A percentile compares a stretch with the other conserved stretches of the same genome.
These are phyloP conservation scores for Lepidonotus clava DNA, from an alignment of 2,888 invertebrate species.

Conservation along the genomic window DNA sequence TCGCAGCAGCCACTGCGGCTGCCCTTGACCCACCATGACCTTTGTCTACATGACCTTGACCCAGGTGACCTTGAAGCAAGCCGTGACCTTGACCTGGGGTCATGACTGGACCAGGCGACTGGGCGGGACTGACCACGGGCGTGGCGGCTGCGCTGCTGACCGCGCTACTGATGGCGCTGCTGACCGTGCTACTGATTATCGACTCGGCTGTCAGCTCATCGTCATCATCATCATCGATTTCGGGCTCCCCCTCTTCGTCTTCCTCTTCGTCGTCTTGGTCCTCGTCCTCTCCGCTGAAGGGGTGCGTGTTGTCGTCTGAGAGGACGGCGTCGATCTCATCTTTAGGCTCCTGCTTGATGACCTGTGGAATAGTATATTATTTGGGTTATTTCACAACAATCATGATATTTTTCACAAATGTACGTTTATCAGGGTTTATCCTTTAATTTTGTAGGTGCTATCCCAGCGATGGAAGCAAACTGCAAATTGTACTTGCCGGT, in stretches of 20 bases:
- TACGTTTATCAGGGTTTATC: too few relatives aligned
- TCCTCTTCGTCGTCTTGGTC: conserved; percentile 16
- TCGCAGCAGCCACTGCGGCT: background rate
- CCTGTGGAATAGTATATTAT: background rate
- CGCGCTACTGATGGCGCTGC: conserved; percentile 12
- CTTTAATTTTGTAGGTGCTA: too few relatives aligned
- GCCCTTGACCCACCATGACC: background rate
- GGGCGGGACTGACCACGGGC: conserved; percentile 33
- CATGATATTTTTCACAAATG: too few relatives aligned
- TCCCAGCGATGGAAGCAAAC: too few relatives aligned
- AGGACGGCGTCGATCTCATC: background rate
- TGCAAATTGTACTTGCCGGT: too few relatives aligned
- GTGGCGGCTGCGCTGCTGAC: conserved; percentile 35
- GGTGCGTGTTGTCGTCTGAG: background rate
- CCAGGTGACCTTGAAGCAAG: conserved; percentile 1
- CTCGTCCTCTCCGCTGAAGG: background rate
- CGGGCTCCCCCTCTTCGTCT: background rate
- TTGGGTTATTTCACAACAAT: too few relatives aligned
- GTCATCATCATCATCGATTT: background rate
- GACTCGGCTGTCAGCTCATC: conserved; percentile 12
- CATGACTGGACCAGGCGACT: conserved; percentile 15
- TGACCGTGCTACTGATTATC: conserved; percentile 30
- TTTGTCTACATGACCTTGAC: background rate
- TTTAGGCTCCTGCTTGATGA: conserved; percentile 20
- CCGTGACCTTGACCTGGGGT: background rate